phyloP scores from a whole-genome alignment of 1,140 invertebrate species.

The Drosophila erecta region DNA sequence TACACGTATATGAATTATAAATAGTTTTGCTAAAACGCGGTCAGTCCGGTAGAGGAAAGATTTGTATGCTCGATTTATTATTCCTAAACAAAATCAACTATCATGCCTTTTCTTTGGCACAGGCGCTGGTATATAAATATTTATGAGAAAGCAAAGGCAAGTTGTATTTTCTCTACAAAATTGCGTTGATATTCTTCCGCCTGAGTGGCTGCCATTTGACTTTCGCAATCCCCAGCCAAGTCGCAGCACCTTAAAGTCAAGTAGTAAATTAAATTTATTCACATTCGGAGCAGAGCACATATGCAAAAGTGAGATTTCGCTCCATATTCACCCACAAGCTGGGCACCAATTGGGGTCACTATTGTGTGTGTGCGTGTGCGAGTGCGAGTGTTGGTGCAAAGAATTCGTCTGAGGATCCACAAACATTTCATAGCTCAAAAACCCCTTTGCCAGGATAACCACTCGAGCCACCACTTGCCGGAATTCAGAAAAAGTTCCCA shows the following conservation, averaged over 20 bases:
- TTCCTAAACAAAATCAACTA: background rate
- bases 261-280: slow-evolving; percentile 33
- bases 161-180: background rate
- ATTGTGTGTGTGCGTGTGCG: slow-evolving; percentile 23
- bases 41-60: too few species aligned
- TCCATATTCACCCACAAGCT: slow-evolving; percentile 57
- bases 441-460: slow-evolving; percentile 20
- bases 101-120: background rate
- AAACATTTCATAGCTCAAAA: slow-evolving; percentile 58
- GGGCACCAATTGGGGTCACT: slow-evolving; percentile 65
- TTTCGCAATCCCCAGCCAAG: background rate
- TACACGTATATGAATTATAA: too few species aligned
- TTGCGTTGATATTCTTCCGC: slow-evolving; percentile 8
- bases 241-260: slow-evolving; percentile 13
- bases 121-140: background rate
- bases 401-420: slow-evolving; percentile 50
- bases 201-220: slow-evolving; percentile 4
- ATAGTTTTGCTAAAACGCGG: too few species aligned
- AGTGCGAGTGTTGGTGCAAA: background rate
- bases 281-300: slow-evolving; percentile 10
- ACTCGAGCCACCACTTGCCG: slow-evolving; percentile 68
- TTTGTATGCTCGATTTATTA: background rate
- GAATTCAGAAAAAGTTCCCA: slow-evolving; percentile 69
- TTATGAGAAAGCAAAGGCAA: background rate
- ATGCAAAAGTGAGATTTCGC: slow-evolving; percentile 42